Percentiles rank a stretch among this genome's conserved stretches.
Conservation (phyloP, 2,797 vertebrate genomes). For the Pseudomugil gertrudae region DNA sequence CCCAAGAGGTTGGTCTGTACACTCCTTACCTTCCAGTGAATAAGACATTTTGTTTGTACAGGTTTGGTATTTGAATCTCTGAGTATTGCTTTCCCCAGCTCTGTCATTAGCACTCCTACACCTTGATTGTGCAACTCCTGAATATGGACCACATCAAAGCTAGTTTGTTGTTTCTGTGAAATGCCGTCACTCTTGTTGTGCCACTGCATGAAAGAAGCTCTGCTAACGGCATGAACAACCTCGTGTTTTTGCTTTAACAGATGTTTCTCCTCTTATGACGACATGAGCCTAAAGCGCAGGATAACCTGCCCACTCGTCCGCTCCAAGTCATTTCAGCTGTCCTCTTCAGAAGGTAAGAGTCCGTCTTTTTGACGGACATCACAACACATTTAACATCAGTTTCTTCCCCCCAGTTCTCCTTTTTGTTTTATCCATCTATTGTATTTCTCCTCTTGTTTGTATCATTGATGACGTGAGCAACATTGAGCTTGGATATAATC, state of each 20-base stretch:
- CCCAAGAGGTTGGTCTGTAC: slow-evolving; percentile 88
- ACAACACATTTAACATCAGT: neutral
- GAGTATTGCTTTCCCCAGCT: neutral
- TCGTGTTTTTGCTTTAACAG: slow-evolving; percentile 52
- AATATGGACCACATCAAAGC: neutral
- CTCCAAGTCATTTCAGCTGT: slow-evolving; percentile 94
- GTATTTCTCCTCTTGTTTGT: slow-evolving; percentile 17
- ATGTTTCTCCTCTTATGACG: slow-evolving; percentile 98
- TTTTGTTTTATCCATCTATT: slow-evolving; percentile 22
- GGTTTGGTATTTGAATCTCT: neutral
- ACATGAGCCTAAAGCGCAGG: slow-evolving; percentile 95
- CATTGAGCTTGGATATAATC: slow-evolving; percentile 12
- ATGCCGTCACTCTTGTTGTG: slow-evolving; percentile 3
- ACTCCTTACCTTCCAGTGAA: neutral
- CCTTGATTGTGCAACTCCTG: neutral
- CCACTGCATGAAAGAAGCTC: neutral
- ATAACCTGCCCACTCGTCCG: slow-evolving; percentile 93
- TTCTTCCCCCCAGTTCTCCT: slow-evolving; percentile 16
- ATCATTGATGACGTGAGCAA: slow-evolving; percentile 26
- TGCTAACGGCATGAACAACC: neutral
- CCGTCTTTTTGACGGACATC: slow-evolving; percentile 2
- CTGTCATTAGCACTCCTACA: neutral
- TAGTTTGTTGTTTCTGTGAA: neutral
- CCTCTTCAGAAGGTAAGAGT: slow-evolving; percentile 90
- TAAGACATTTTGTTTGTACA: neutral